Percentiles rank a stretch among this genome's conserved stretches.
phyloP scores from a whole-genome alignment of 2,113 vertebrate species.

The Chloebia gouldiae region DNA sequence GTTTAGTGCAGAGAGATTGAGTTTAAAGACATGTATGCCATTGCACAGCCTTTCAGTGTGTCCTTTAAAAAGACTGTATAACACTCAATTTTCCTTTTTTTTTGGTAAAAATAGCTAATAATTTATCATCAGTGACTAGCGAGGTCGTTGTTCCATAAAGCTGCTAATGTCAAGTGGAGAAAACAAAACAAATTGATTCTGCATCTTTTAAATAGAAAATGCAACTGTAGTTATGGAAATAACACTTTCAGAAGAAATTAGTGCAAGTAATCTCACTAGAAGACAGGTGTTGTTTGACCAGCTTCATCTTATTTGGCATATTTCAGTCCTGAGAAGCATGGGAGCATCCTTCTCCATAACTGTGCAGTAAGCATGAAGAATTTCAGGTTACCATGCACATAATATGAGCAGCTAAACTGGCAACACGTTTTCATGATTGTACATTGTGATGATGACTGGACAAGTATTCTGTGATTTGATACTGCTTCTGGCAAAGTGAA shows the following conservation, averaged over 20 bases:
- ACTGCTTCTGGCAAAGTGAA: slow-evolving; percentile 69
- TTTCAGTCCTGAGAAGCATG: neutral
- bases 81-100: neutral
- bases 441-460: slow-evolving; percentile 48
- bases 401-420: neutral
- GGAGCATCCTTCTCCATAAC: neutral
- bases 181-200: neutral
- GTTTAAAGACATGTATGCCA: neutral
- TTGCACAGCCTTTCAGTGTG: neutral
- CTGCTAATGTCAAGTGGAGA: neutral
- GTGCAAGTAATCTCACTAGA: neutral
- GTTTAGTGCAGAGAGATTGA: neutral
- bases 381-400: neutral
- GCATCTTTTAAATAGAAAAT: neutral
- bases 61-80: neutral
- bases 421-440: slow-evolving; percentile 31
- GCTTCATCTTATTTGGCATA: neutral
- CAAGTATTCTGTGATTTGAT: slow-evolving; percentile 68
- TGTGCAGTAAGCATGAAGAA: neutral
- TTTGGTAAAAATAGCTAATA: slow-evolving; percentile 1
- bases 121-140: neutral
- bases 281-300: neutral
- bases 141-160: neutral
- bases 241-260: neutral
- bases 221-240: neutral